Evolutionary conservation across 1,140 invertebrate species (phyloP).

Genomic region (Drosophila guanche): DNA sequence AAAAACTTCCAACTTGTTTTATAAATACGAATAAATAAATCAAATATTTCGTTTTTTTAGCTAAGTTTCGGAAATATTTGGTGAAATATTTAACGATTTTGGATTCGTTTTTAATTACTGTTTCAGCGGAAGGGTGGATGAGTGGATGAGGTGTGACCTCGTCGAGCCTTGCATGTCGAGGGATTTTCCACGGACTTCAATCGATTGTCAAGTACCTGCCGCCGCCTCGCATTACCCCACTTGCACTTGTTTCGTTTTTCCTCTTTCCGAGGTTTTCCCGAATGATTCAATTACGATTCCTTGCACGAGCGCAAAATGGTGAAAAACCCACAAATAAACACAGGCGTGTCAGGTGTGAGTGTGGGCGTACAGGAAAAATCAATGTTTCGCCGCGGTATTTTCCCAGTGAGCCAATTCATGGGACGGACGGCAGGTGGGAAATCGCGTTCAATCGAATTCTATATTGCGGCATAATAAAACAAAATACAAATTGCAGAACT

Average conservation of each 20-base stretch:
- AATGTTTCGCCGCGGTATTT: slow-evolving; percentile 55
- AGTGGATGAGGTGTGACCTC: slow-evolving; percentile 42
- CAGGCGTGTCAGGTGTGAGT: slow-evolving; percentile 19
- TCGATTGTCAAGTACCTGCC: slow-evolving; percentile 31
- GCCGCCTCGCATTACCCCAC: slow-evolving; percentile 16
- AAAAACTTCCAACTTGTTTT: slow-evolving; percentile 28
- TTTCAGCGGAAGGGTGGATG: slow-evolving; percentile 4
- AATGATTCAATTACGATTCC: slow-evolving; percentile 73
- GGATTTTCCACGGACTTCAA: slow-evolving; percentile 32
- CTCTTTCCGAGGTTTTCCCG: slow-evolving; percentile 35
- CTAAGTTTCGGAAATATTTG: slow-evolving; percentile 24
- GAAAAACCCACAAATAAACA: slow-evolving; percentile 45
- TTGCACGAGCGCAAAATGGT: slow-evolving; percentile 32
- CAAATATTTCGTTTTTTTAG: neutral
- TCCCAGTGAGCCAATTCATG: slow-evolving; percentile 6
- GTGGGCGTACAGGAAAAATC: slow-evolving; percentile 53
- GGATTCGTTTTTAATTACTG: slow-evolving; percentile 66
- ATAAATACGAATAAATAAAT: slow-evolving; percentile 24
- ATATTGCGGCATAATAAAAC: slow-evolving; percentile 38
- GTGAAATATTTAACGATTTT: slow-evolving; percentile 47
- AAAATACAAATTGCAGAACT: slow-evolving; percentile 36
- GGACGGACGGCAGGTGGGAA: neutral
- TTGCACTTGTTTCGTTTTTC: no score
- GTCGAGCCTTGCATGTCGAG: slow-evolving; percentile 43
- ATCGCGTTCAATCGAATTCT: slow-evolving; percentile 15